Base-by-base conservation (phyloP, 2,113 vertebrate genomes). In the Peucedramus taeniatus region DNA sequence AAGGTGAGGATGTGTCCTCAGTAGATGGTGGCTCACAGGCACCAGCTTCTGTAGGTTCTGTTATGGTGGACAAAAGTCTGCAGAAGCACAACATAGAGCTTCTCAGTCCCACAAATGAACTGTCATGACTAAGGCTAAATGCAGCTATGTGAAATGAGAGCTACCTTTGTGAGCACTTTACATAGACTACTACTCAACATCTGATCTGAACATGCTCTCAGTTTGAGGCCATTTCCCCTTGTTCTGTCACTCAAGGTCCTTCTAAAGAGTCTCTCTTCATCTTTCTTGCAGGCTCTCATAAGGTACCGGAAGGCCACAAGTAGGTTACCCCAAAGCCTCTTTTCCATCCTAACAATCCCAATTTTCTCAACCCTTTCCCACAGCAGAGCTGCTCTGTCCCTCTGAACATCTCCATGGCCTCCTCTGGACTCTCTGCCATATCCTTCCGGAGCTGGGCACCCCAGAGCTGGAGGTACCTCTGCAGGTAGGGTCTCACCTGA, bases 41-140 rank as follows among this genome's bases (percentile, higher is more conserved):
- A 50, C 91, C 98, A 15, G 97, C 97, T 2, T 98, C 98, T 26
- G 98, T 99, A 80, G 99, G 99, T 92, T 99, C 99, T 2, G 99
- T 99, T 97, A 99, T 99, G 35, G 99, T 99, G 31, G 99, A 99
- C 94, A 99, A 68, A 59, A 99, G 98, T 91, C 99, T 99, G 95
- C 18, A 76, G 60, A 45, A 47, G 65, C 20, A 81, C 72, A 95
- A 95, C 37, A 64, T 0, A 14, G 3, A 42, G 70, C 45, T 74
- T 74, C 42, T 97, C 83, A 96, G 40, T 39, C 51, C 85, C 40
- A 42, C 18, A 61, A 37, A 47, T 4, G 13, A 77, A 5, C 13
- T 50, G 8, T 7, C n/a, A n/a, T 1, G 14, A 74, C 37, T 66
- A 33, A 59, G 63, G 70, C 63, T 61, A 54, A 69, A 69, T 23